Conservation (phyloP, 2,113 vertebrate species). For the Ibidorhyncha struthersii region DNA sequence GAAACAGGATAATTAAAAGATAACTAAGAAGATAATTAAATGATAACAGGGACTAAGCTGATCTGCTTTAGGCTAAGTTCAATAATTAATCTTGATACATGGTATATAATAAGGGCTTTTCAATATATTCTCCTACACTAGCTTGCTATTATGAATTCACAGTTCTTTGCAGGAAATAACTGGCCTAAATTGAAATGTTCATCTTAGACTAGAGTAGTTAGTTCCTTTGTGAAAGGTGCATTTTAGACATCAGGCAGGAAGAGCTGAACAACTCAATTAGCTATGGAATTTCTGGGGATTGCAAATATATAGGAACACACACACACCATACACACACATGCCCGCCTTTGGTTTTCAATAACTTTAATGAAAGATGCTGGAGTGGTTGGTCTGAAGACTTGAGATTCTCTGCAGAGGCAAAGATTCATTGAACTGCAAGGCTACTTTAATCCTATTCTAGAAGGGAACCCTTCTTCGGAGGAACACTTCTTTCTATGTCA, state of each 20-base stretch:
- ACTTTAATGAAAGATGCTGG: not conserved
- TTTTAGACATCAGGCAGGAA: not conserved
- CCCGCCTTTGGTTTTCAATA: not conserved
- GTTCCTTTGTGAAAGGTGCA: not conserved
- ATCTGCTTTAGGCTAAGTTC: constrained; percentile 43
- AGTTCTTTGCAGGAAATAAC: constrained; percentile 6
- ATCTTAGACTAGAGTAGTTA: not conserved
- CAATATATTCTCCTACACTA: not conserved
- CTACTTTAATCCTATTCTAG: not conserved
- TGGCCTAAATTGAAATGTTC: constrained; percentile 1
- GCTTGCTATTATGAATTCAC: not conserved
- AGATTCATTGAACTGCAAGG: not conserved
- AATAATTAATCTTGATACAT: constrained; percentile 59
- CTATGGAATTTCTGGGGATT: not conserved
- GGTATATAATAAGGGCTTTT: constrained; percentile 5
- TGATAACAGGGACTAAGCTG: constrained; percentile 41
- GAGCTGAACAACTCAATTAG: not conserved
- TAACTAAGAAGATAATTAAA: constrained; percentile 66
- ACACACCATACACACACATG: too few species aligned
- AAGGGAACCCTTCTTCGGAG: not conserved
- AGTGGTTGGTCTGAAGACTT: not conserved
- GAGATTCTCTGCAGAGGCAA: not conserved
- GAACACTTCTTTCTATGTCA: not conserved
- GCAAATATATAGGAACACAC: not conserved
- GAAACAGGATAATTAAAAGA: constrained; percentile 55